Percentiles rank a stretch among this genome's conserved stretches.
These are phyloP conservation scores for Ctenomys sociabilis DNA, from an alignment of 2,113 vertebrate species.

Conservation along the genomic window DNA sequence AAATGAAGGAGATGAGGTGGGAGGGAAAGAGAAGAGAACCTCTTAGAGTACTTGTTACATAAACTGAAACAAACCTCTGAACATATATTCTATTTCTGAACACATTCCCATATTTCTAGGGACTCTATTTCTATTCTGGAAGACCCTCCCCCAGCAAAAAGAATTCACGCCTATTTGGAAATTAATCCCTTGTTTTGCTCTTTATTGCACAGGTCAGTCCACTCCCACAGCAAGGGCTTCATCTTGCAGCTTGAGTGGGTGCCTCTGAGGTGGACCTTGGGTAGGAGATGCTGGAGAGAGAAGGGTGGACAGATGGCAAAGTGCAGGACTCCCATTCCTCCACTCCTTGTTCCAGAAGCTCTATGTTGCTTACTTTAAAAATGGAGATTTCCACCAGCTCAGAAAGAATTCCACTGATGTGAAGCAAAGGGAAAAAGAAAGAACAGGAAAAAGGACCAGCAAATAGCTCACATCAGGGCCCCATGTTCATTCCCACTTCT, in stretches of 20 bases:
- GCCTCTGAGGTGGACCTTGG: not conserved
- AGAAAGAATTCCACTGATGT: not conserved
- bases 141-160: not conserved
- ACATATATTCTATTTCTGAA: not conserved
- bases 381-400: not conserved
- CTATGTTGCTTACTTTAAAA: not conserved
- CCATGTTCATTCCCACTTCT: not conserved
- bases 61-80: not conserved
- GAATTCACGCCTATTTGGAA: not conserved
- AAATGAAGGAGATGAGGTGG: not conserved
- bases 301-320: not conserved
- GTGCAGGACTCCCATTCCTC: not conserved
- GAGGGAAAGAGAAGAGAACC: too few species aligned
- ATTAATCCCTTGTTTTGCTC: not conserved
- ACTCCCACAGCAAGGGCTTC: constrained; percentile 12
- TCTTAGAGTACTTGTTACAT: not conserved
- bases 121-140: not conserved
- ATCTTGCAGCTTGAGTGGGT: not conserved
- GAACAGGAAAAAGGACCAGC: not conserved
- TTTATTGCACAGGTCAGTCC: not conserved
- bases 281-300: not conserved
- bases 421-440: constrained; percentile 16
- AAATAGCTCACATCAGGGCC: not conserved
- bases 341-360: not conserved
- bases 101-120: not conserved